Evolutionary conservation across 2,888 invertebrate genomes (phyloP).

Genomic region (Torymus auratus): DNA sequence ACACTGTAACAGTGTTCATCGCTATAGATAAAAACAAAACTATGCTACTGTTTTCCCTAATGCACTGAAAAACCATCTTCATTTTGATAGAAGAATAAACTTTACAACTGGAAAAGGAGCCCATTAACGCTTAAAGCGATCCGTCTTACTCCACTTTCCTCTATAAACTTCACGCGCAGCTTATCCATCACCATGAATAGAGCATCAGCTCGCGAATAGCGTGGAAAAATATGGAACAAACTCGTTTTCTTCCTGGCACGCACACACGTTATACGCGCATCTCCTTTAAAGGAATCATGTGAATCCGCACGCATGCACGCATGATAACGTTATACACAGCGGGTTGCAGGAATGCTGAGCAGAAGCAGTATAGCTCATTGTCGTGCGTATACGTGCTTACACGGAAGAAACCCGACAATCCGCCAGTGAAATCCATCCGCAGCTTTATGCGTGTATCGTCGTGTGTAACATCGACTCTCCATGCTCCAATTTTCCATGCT

Average conservation of each 20-base stretch:
- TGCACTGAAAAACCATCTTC: background rate
- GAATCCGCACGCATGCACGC: conserved; percentile 14
- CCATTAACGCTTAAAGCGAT: background rate
- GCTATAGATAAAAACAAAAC: too few relatives aligned
- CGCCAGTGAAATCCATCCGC: background rate
- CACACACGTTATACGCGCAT: too few relatives aligned
- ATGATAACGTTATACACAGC: too few relatives aligned
- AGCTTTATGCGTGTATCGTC: background rate
- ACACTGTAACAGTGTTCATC: too few relatives aligned
- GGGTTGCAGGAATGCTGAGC: too few relatives aligned
- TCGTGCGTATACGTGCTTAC: too few relatives aligned
- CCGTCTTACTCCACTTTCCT: conserved; percentile 27
- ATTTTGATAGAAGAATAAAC: background rate
- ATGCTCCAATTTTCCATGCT: conserved; percentile 35
- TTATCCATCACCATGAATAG: conserved; percentile 2
- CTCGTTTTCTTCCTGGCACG: conserved; percentile 36
- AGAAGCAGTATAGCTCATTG: too few relatives aligned
- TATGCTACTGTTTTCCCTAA: too few relatives aligned
- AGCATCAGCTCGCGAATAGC: background rate
- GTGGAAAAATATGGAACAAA: conserved; percentile 38
- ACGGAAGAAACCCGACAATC: too few relatives aligned
- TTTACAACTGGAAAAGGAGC: conserved; percentile 1
- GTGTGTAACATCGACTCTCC: background rate
- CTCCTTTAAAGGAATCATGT: conserved; percentile 1
- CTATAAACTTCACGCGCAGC: background rate